Evolutionary conservation across 1,140 invertebrate genomes (phyloP).

Genomic region (Akabosia matsudoensis): DNA sequence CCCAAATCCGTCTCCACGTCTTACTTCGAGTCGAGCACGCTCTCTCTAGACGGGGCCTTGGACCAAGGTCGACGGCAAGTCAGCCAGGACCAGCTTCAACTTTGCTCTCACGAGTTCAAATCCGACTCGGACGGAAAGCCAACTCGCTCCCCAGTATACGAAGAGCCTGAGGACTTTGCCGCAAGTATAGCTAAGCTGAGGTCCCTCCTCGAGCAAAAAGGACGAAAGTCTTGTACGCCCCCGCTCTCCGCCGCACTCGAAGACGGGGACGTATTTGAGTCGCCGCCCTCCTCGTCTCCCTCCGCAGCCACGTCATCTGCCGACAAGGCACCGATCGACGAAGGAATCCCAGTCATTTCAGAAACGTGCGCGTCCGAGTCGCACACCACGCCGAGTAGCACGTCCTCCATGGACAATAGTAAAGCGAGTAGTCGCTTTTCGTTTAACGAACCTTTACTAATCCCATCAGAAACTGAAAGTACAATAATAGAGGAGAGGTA

Average conservation of each 20-base stretch:
- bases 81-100: neutral
- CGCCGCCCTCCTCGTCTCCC: slow-evolving; percentile 25
- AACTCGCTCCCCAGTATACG: slow-evolving; percentile 60
- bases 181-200: slow-evolving; percentile 68
- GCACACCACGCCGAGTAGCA: slow-evolving; percentile 37
- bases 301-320: neutral
- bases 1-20: neutral
- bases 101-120: neutral
- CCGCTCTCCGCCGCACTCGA: slow-evolving; percentile 42
- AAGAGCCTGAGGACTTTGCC: slow-evolving; percentile 68
- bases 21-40: neutral
- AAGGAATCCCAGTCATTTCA: slow-evolving; percentile 22
- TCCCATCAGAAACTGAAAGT: slow-evolving; percentile 25
- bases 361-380: slow-evolving; percentile 37
- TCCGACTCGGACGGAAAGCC: slow-evolving; percentile 20
- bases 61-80: neutral
- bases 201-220: slow-evolving; percentile 62
- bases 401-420: slow-evolving; percentile 25
- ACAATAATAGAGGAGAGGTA: slow-evolving; percentile 27
- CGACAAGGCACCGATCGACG: neutral
- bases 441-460: neutral
- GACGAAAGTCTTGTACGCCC: slow-evolving; percentile 43
- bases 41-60: slow-evolving; percentile 4
- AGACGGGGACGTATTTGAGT: slow-evolving; percentile 42
- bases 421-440: neutral